Base-by-base conservation (phyloP, 2,888 invertebrate species). In the Acleris emargana region DNA sequence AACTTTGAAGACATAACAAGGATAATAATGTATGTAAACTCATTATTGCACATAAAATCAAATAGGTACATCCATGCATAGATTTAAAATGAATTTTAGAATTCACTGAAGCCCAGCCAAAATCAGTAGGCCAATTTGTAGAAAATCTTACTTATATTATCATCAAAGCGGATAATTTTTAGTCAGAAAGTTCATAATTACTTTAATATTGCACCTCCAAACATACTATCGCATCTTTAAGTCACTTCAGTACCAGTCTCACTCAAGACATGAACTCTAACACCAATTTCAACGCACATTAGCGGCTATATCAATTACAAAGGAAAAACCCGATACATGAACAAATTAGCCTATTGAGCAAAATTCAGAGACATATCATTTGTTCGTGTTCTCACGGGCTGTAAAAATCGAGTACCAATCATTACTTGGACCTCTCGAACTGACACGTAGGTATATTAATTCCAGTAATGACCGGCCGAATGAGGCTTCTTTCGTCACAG, bases 391-490 rank as follows among this genome's bases (percentile, higher is more conserved):
- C 91, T 91, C 91, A 91, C 91, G 90, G 82, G 80, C 80, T 78
- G 80, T 82, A 91, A 91, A 90, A 90, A 87, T 86, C 83, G 79
- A 81, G 80, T 84, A 81, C 76, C 83, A 79, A 83, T 89, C 83
- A 90, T 91, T 90, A 89, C 71, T 68, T 72, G 78, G 81, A 89
- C 89, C 90, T 89, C 83, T 84, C 83, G 91, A 91, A 86, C 91
- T 87, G 77, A 86, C 91, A 91, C 91, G 91, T 91, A 90, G 88
- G 82, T 88, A 89, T 91, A 92, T 92, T 92, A 91, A 92, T 92
- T 89, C 91, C 79, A 87, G 80, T 91, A 91, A 92, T 91, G 91
- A 90, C 89, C 81, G 81, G 76, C 74, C 78, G 86, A 86, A 85
- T 82, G 86, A 83, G 83, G 82, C 78, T 82, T 88, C 86, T 91